Evolutionary conservation across 2,888 invertebrate genomes (phyloP).

Genomic region (Erebia palarica): DNA sequence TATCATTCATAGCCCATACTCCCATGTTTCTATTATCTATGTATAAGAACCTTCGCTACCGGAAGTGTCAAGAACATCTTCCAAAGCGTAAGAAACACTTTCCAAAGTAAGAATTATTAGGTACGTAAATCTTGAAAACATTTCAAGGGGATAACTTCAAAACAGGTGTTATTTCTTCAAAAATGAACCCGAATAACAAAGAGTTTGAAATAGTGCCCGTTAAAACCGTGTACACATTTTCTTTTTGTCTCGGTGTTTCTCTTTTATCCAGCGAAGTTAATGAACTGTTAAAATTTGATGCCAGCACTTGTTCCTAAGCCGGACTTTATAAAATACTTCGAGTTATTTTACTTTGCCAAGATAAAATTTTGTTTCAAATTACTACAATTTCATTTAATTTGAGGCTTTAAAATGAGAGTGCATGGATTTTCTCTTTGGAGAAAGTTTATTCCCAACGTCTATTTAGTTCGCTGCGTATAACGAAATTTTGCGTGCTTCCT

Average conservation of each 20-base stretch:
- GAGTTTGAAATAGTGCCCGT: background rate
- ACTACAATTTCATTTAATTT: background rate
- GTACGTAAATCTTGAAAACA: conserved; percentile 1
- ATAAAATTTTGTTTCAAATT: background rate
- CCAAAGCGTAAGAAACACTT: background rate
- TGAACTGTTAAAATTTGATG: conserved; percentile 13
- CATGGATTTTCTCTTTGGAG: conserved; percentile 3
- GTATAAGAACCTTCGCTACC: too few species aligned
- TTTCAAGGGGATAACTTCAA: background rate
- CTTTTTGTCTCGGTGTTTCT: background rate
- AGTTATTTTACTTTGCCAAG: background rate
- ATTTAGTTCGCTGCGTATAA: background rate
- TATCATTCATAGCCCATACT: too few species aligned
- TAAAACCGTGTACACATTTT: background rate
- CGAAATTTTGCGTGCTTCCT: background rate
- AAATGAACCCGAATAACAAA: conserved; percentile 22
- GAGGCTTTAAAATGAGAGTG: background rate
- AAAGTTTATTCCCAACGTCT: background rate
- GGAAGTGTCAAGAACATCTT: background rate
- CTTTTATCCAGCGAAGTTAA: conserved; percentile 3
- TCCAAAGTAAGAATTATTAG: background rate
- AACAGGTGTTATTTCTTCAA: conserved; percentile 4
- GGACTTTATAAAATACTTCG: conserved; percentile 3
- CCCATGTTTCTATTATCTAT: too few species aligned
- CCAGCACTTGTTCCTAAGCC: conserved; percentile 8